These are phyloP conservation scores for Phymanthus crucifer DNA, from an alignment of 92 coral and sea anemone genomes.

Conservation along the genomic window DNA sequence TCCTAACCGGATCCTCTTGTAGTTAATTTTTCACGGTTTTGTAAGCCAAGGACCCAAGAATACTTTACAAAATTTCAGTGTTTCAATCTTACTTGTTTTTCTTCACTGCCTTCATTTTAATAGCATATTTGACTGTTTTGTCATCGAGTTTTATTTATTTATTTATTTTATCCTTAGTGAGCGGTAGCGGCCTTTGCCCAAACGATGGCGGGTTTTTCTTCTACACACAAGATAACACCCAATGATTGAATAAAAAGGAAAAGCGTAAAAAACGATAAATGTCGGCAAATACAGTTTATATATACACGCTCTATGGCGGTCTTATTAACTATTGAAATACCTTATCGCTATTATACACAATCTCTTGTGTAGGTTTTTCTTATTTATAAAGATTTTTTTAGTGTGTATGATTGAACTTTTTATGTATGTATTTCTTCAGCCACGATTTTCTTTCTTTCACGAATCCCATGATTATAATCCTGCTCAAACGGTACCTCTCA, in stretches of 20 bases:
- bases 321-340: slow-evolving; percentile 10
- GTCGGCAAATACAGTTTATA: slow-evolving; percentile 47
- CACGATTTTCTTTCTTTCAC: not conserved
- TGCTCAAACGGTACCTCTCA: not conserved
- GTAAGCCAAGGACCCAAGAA: not conserved
- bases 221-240: slow-evolving; percentile 26
- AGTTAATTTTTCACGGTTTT: slow-evolving; percentile 23
- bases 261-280: slow-evolving; percentile 39
- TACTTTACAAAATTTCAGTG: not conserved
- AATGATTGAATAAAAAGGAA: slow-evolving; percentile 28
- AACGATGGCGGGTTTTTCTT: slow-evolving; percentile 45
- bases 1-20: slow-evolving; percentile 34
- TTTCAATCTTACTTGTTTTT: not conserved
- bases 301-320: slow-evolving; percentile 30
- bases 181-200: slow-evolving; percentile 32
- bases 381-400: not conserved
- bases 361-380: slow-evolving; percentile 10
- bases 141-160: slow-evolving; percentile 13
- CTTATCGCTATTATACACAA: slow-evolving; percentile 18
- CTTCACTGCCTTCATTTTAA: not conserved
- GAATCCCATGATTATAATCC: not conserved
- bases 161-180: slow-evolving; percentile 12
- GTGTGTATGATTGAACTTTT: not conserved
- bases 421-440: not conserved
- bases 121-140: not conserved